Conservation (phyloP, 2,113 vertebrate species). For the Scolopax mira region DNA sequence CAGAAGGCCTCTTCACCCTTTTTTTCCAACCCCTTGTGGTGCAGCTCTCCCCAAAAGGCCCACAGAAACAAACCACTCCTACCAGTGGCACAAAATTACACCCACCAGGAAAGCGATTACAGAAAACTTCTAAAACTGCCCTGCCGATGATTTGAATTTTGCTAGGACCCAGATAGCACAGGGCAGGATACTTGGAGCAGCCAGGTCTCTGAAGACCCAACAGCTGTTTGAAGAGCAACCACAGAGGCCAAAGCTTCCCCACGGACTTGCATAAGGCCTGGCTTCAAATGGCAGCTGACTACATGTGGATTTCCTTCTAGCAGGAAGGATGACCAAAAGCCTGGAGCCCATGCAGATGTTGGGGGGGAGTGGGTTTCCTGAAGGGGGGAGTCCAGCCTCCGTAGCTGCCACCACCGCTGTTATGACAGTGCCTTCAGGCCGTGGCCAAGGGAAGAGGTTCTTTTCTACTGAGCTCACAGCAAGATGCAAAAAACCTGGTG, state of each 20-base stretch:
- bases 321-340: neutral
- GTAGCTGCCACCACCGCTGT: fast-evolving
- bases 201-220: neutral
- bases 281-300: neutral
- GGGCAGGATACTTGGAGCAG: neutral
- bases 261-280: neutral
- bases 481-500: neutral
- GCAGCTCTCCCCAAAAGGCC: neutral
- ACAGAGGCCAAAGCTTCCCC: neutral
- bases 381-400: neutral
- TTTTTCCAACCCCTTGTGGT: fast-evolving
- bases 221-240: neutral
- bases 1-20: neutral
- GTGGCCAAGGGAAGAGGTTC: neutral
- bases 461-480: neutral
- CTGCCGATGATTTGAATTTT: neutral
- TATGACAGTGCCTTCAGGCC: neutral
- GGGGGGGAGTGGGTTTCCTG: neutral
- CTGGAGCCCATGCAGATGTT: neutral
- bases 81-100: neutral
- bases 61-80: neutral
- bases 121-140: neutral
- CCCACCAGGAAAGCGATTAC: neutral
- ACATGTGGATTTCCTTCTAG: neutral
- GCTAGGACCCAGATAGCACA: neutral